Evolutionary conservation across 2,113 vertebrate species (phyloP).

Genomic region (Scomber japonicus): DNA sequence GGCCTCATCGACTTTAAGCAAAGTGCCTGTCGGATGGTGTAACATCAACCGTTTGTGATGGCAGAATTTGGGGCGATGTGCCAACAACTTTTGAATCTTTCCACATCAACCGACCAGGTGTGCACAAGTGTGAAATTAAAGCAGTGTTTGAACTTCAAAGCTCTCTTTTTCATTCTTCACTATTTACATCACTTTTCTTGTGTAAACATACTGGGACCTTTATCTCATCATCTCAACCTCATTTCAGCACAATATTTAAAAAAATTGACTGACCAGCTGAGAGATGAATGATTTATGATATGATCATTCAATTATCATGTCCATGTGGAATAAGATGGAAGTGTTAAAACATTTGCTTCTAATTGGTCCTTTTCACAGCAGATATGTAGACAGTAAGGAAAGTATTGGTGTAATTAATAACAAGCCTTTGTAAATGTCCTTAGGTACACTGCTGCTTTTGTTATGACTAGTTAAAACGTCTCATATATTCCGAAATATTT

Average conservation of each 20-base stretch:
- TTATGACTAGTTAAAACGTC: not conserved
- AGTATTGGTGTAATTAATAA: not conserved
- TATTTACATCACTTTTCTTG: not conserved
- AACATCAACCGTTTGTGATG: not conserved
- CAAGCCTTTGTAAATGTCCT: not conserved
- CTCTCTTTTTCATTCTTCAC: not conserved
- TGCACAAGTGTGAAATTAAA: not conserved
- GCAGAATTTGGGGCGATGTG: not conserved
- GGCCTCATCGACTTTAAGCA: slow-evolving; percentile 7
- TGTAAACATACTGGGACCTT: not conserved
- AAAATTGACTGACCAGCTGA: not conserved
- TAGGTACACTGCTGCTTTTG: too few species aligned
- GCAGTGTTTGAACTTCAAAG: not conserved
- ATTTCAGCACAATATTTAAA: not conserved
- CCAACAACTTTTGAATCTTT: not conserved
- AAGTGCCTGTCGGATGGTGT: not conserved
- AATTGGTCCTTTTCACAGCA: too few species aligned
- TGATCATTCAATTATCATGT: not conserved
- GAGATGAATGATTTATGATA: not conserved
- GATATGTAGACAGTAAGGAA: too few species aligned
- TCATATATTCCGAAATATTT: not conserved
- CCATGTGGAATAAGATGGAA: not conserved
- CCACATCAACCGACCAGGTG: not conserved
- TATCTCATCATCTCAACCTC: not conserved
- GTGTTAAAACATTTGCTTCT: not conserved